Conservation (phyloP, 2,888 invertebrate genomes). For the Steromphala cineraria region DNA sequence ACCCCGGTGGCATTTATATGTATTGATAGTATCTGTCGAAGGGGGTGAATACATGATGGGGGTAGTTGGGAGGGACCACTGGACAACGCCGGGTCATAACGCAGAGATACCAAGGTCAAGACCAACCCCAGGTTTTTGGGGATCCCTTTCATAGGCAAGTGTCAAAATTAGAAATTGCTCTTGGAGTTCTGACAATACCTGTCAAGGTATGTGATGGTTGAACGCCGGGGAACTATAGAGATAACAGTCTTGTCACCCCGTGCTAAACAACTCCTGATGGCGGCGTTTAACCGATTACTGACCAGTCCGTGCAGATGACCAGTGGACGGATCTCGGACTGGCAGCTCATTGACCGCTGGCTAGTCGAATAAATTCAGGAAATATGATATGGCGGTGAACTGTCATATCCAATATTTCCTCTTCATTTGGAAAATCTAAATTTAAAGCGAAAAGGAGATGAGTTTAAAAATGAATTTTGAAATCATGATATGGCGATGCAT, state of each 20-base stretch:
- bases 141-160: constrained; percentile 2
- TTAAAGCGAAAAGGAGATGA: no score
- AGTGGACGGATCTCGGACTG: no score
- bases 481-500: no score
- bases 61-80: neutral
- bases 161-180: constrained; percentile 14
- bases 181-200: neutral
- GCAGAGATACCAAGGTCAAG: no score
- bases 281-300: neutral
- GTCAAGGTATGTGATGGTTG: neutral
- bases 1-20: neutral
- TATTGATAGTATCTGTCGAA: constrained; percentile 4
- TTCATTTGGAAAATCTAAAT: no score
- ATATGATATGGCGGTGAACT: no score
- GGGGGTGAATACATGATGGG: neutral
- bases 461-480: no score
- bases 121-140: neutral
- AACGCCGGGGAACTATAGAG: neutral
- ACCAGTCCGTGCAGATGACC: neutral
- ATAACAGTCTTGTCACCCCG: neutral
- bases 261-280: neutral
- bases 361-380: no score
- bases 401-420: no score
- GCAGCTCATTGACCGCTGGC: no score
- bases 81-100: neutral